Evolutionary conservation across 2,888 invertebrate genomes (phyloP).

Genomic region (Epiblema foenella): DNA sequence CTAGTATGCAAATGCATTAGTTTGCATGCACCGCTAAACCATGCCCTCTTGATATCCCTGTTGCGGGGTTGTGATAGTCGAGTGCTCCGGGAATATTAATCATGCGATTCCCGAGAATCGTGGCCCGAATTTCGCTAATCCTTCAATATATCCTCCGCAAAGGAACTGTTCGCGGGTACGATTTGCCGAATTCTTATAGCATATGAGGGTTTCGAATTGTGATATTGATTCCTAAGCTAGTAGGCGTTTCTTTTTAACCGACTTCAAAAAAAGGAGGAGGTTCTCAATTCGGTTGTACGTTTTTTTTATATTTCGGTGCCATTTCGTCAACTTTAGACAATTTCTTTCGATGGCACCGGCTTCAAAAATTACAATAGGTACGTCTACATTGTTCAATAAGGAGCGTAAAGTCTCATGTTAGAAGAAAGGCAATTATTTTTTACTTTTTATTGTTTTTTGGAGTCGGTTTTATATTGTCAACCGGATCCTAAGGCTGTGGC

Average conservation of each 20-base stretch:
- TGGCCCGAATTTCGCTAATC: slow-evolving; percentile 50
- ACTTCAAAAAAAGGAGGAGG: too few relatives aligned
- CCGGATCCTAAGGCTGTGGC: background rate
- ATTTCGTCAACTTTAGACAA: too few relatives aligned
- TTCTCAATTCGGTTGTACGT: too few relatives aligned
- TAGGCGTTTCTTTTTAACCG: background rate
- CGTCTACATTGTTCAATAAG: too few relatives aligned
- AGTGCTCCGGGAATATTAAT: slow-evolving; percentile 70
- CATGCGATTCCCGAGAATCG: slow-evolving; percentile 53
- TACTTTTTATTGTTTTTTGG: too few relatives aligned
- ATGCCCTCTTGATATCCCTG: slow-evolving; percentile 65
- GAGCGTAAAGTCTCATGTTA: too few relatives aligned
- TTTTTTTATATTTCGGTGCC: too few relatives aligned
- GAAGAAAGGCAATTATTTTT: too few relatives aligned
- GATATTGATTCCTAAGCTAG: slow-evolving; percentile 30
- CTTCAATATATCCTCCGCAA: slow-evolving; percentile 47
- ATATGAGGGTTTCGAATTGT: slow-evolving; percentile 24
- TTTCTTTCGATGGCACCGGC: too few relatives aligned
- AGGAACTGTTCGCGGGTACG: slow-evolving; percentile 42
- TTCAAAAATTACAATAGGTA: too few relatives aligned
- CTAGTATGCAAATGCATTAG: slow-evolving; percentile 53
- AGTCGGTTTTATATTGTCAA: too few relatives aligned
- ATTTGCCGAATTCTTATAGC: slow-evolving; percentile 28
- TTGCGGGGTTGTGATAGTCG: slow-evolving; percentile 69
- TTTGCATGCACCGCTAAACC: slow-evolving; percentile 64